Base-by-base conservation (phyloP, 2,888 invertebrate species). In the Papilio elwesi region DNA sequence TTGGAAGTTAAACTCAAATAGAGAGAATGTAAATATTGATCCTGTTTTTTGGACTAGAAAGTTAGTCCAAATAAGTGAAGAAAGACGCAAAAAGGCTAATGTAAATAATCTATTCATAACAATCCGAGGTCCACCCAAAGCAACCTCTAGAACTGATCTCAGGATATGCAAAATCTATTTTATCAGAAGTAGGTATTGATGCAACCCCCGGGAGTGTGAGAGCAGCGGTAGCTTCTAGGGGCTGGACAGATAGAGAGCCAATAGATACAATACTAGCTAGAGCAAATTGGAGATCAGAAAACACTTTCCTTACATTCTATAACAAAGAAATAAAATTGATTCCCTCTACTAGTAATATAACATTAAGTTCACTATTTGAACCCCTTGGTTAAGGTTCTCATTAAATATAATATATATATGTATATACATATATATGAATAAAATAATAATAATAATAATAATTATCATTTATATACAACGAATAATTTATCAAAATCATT, bases 161-260 rank as follows among this genome's bases (percentile, higher is more conserved):
- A 3, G 75, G 76, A 0, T 80, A 79, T 79, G 62, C 80, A 0
- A 77, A 74, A 59, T 62, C 73, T 4, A 0, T 77, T 0, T 65
- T 80, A 10, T 15, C 12, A 12, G 76, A 78, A 15, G 78, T 77
- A 0, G 77, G 75, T 9, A 76, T 81, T 43, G 2, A 10, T 7
- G 75, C 75, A 2, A 36, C 77, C 1, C 75, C 80, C 0, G 80
- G 80, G 1, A 79, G 79, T n/a, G 36, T 77, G 4, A 62, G 80
- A 0, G 76, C 80, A 8, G 79, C 78, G 0, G 79, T 79, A 2
- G 80, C 80, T 9, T 80, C 79, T 0, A 75, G 74, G 64, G 76
- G 68, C 48, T 81, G 78, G 77, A n/a, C 36, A 7, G 48, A 68
- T 13, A 71, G 53, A 16, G 65, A 64, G 47, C 64, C 55, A 36